A percentile compares a stretch with the other conserved stretches of the same genome.
Conservation (phyloP, 2,113 vertebrate species). For the Circaetus gallicus region DNA sequence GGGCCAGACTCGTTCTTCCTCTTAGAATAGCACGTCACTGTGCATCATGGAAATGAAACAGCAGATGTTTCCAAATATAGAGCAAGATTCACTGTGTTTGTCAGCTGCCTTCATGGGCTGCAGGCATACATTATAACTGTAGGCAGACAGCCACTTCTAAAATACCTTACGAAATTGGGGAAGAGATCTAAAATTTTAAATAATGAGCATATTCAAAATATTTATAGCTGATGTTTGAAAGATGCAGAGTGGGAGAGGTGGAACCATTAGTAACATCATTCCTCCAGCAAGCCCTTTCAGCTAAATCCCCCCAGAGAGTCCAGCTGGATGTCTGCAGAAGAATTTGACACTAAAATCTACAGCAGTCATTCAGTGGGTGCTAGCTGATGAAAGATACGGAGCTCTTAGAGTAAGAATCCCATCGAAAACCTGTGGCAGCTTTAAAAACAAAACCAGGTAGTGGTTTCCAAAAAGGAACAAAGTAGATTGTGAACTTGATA, state of each 20-base stretch:
- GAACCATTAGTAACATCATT: neutral
- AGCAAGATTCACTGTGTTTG: neutral
- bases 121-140: neutral
- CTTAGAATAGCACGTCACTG: constrained; percentile 8
- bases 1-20: neutral
- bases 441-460: constrained; percentile 45
- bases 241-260: neutral
- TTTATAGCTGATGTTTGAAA: neutral
- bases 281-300: neutral
- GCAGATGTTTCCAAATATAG: constrained; percentile 51
- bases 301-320: neutral
- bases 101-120: constrained; percentile 33
- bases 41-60: constrained; percentile 31
- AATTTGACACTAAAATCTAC: constrained; percentile 1
- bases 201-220: neutral
- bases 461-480: constrained; percentile 7
- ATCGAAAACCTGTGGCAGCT: constrained; percentile 46
- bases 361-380: constrained; percentile 2
- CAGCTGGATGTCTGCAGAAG: neutral
- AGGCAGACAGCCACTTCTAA: neutral
- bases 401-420: neutral
- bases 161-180: neutral
- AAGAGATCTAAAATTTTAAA: neutral
- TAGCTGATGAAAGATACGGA: neutral
- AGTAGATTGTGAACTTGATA: constrained; percentile 6